Base-by-base conservation (phyloP, 35 echinoderm and acorn worm species). In the Acanthaster planci region DNA sequence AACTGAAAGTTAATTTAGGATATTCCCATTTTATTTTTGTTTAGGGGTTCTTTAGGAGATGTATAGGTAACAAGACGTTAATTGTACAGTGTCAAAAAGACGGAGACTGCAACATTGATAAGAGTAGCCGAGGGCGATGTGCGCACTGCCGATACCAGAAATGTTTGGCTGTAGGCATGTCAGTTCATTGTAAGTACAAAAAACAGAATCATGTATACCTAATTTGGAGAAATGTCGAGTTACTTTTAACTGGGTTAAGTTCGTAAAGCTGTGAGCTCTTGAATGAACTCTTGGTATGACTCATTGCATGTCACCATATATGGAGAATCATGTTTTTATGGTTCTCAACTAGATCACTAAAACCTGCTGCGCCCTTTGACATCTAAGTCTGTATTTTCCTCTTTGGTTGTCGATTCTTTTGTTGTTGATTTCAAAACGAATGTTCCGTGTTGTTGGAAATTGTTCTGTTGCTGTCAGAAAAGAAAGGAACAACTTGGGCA, bases 121-220 rank as follows among this genome's bases (percentile, higher is more conserved):
- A 94, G 82, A 85, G 82, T 10, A 99, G 92, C 21, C 76, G 96
- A 82, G 96, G 96, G 77, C 80, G 96, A n/a, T 99, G 96, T 89
- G 91, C 96, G 10, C 86, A 94, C 51, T 99, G 96, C 80, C 75
- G 96, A 50, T 99, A 99, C 84, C 88, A 94, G 56, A 99, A 99
- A 81, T 99, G 96, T 47, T 83, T 92, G 35, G 96, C 96, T 10
- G 96, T 99, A 36, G 96, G 96, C 39, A 99, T 99, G 96, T 99
- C 96, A 42, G 90, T 99, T 35, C 96, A 99, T 64, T 99, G 96
- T 99, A 80, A 99, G 96, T 99, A 72, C 23, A 4, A 4, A 12
- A 12, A 47, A 47, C 42, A n/a, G 40, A 72, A 27, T 72, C 35
- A 37, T 6, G 21, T 79, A 6, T 39, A 35, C n/a, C 21, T 47